A percentile compares a stretch with the other conserved stretches of the same genome.
phyloP scores from a whole-genome alignment of 2,113 vertebrate species.

The Podarcis raffonei region DNA sequence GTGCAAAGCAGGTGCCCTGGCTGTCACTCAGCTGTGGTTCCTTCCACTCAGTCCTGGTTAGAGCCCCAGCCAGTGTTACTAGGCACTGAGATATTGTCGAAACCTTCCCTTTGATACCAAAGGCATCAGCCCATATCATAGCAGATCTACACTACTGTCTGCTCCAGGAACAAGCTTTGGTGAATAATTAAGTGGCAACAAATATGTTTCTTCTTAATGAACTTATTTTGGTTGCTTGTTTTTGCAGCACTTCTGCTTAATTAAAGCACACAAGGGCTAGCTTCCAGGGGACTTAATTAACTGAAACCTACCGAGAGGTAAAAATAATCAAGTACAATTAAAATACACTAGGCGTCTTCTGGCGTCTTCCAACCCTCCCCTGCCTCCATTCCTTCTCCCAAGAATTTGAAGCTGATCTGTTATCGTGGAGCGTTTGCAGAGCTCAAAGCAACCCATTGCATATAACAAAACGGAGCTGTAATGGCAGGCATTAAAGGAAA shows the following conservation, averaged over 20 bases:
- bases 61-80: too few relatives aligned
- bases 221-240: constrained; percentile 14
- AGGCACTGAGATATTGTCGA: too few relatives aligned
- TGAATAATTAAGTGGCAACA: constrained; percentile 22
- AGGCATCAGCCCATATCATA: not conserved
- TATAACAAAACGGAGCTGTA: fast-evolving
- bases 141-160: not conserved
- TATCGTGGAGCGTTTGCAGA: not conserved
- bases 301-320: constrained; percentile 16
- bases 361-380: not conserved
- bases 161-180: not conserved
- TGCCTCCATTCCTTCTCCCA: not conserved
- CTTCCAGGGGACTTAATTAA: constrained; percentile 38
- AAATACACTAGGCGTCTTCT: not conserved
- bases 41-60: too few relatives aligned
- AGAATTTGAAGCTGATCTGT: not conserved
- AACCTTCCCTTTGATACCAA: not conserved
- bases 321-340: constrained; percentile 32
- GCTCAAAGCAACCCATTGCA: not conserved
- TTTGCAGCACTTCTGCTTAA: constrained; percentile 29
- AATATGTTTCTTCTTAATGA: constrained; percentile 34
- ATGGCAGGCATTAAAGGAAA: not conserved
- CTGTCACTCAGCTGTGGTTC: too few relatives aligned
- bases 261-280: constrained; percentile 29
- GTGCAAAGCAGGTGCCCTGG: too few relatives aligned